Evolutionary conservation across 1,140 invertebrate species (phyloP), one percentile per base, ranked within the genome.

Genomic region (Marisa cornuarietis): DNA sequence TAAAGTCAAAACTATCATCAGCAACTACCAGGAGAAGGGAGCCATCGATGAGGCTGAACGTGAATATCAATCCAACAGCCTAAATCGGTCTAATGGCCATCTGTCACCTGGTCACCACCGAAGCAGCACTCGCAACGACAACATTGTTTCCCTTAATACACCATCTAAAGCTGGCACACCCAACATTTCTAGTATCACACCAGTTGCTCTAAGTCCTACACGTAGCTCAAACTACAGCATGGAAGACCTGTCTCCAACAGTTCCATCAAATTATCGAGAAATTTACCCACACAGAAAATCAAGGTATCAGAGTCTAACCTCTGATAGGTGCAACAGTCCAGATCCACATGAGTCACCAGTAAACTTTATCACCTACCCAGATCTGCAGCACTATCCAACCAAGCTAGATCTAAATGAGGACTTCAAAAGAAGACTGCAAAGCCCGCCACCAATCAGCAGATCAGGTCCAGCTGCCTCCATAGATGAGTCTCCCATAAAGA

Each of bases 251-350:
- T 87, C 86, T 10, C 85, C 86, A 8, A 71, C 80, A n/a, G 79
- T 84, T 31, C 79, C 80, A n/a, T 81, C 81, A 63, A 75, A 72
- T 20, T 81, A 78, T 54, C 82, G 83, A 49, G 87, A 88, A 79
- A 89, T 89, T 51, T 89, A 89, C 69, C 88, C 88, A 24, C 88
- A 89, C 79, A 81, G 88, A 65, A 85, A 83, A 61, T 76, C 83
- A 62, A 78, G 76, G 66, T 84, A 85, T 24, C 82, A 83, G 73
- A 81, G 78, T 42, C 74, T 82, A 62, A 83, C 84, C 52, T 83
- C 81, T 66, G 80, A 83, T 49, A 76, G 75, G 42, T 79, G 79
- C 63, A 68, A 69, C 61, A 78, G 83, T 78, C 66, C 71, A n/a
- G 83, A 83, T 11, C 26, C 65, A 49, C 71, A 71, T 6, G 78